Conservation (phyloP, 1,140 invertebrate species). For the Drosophila busckii region DNA sequence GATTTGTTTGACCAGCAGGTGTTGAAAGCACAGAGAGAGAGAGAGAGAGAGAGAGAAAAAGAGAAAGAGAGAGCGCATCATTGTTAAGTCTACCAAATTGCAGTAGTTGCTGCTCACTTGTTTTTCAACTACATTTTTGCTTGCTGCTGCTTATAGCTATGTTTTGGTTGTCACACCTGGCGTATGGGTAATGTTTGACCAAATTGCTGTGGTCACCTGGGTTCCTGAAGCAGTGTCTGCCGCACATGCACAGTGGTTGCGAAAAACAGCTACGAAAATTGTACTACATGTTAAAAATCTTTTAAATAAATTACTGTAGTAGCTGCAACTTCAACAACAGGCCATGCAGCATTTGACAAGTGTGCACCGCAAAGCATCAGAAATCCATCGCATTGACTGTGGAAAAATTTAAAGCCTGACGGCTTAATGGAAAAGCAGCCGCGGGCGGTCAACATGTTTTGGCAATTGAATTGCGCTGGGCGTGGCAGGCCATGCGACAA, state of each 20-base stretch:
- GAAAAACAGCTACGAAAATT: too few relatives aligned
- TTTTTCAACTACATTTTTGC: neutral
- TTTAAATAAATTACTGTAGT: slow-evolving; percentile 21
- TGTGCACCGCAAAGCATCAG: slow-evolving; percentile 3
- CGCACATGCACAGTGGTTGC: slow-evolving; percentile 35
- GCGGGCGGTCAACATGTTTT: slow-evolving; percentile 6
- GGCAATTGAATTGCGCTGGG: slow-evolving; percentile 8
- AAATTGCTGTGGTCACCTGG: slow-evolving; percentile 60
- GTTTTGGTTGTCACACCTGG: slow-evolving; percentile 46
- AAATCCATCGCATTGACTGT: slow-evolving; percentile 15
- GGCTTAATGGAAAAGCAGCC: slow-evolving; percentile 31
- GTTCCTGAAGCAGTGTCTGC: slow-evolving; percentile 36
- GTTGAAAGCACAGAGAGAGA: slow-evolving; percentile 74
- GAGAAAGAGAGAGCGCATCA: too few relatives aligned
- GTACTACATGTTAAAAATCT: too few relatives aligned
- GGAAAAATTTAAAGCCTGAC: slow-evolving; percentile 27
- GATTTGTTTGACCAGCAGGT: slow-evolving; percentile 75
- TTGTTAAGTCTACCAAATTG: slow-evolving; percentile 27
- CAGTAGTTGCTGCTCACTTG: slow-evolving; percentile 13
- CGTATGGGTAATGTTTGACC: slow-evolving; percentile 73
- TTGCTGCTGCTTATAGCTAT: slow-evolving; percentile 10
- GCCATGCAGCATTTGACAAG: slow-evolving; percentile 24
- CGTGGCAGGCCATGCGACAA: slow-evolving; percentile 16
- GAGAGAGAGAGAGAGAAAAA: too few relatives aligned
- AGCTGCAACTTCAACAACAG: slow-evolving; percentile 8